Base-by-base conservation (phyloP, 2,797 vertebrate genomes). In the Trachurus trachurus region DNA sequence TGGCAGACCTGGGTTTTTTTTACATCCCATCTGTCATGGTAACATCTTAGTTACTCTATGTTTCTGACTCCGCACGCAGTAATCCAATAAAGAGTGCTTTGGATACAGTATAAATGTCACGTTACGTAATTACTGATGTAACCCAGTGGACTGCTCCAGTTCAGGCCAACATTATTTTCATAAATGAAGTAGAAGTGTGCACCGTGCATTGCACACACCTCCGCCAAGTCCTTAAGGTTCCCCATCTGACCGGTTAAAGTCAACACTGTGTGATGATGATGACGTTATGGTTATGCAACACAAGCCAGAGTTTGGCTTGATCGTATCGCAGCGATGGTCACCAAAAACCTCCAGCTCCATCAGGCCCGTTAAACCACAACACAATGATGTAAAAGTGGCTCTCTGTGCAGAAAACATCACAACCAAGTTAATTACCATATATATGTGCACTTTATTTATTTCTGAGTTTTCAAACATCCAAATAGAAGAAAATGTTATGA, bases 221-320 rank as follows among this genome's bases (percentile, higher is more conserved):
- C 47, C 22, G 15, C 58, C 47, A 6, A 56, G 40, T 4, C 50
- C 44, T 47, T 10, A 26, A 63, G 16, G 62, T 66, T 67, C 44
- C 71, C 57, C 34, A 39, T 53, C 16, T 45, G 64, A 6, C 16
- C 60, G 9, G 9, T 26, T 68, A 9, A 3, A 42, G 49, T 29
- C 42, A 49, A 40, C 58, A 22, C 0, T 53, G 39, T 5, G 22
- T 37, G 34, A 34, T 34, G 31, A 34, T 34, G 26, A 54, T 82
- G 71, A 82, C 34, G 39, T 76, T 59, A 73, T 76, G 19, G 54
- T 80, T 82, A 62, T 44, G 69, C 73, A 88, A 82, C 56, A 65
- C 10, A 21, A 16, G 7, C 15, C 4, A 9, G 2, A 40, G 49
- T 60, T 26, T 34, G 60, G 6, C 22, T 17, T 44, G 5, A 58